Percentiles rank a stretch among this genome's conserved stretches.
These are phyloP conservation scores for Gallinago solitaria DNA, from an alignment of 2,797 vertebrate species.

Conservation along the genomic window DNA sequence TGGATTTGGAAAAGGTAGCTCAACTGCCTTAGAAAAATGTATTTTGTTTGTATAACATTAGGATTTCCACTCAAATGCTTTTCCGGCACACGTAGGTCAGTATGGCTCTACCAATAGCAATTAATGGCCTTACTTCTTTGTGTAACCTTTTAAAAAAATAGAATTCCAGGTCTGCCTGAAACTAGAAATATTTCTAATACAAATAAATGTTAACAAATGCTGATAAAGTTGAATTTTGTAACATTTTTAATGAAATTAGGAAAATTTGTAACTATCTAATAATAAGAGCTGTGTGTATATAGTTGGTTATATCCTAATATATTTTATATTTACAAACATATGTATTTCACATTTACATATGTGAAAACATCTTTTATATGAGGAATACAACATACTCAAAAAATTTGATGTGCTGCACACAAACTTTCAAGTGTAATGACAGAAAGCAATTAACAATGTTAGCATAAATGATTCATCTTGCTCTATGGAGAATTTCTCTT, in stretches of 20 bases:
- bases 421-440: not conserved
- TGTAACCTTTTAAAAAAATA: not conserved
- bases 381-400: not conserved
- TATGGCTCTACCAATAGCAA: not conserved
- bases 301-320: not conserved
- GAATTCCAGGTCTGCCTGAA: not conserved
- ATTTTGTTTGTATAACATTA: not conserved
- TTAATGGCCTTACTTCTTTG: not conserved
- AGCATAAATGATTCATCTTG: conserved; percentile 29
- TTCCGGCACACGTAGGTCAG: not conserved
- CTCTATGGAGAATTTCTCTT: not conserved
- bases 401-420: not conserved
- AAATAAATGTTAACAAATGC: not conserved
- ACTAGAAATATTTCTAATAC: not conserved
- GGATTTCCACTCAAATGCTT: not conserved
- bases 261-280: not conserved
- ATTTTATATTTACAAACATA: not conserved
- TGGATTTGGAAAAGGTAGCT: not conserved
- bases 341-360: not conserved
- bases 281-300: not conserved
- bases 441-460: not conserved
- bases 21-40: not conserved
- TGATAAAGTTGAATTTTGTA: not conserved
- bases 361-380: not conserved
- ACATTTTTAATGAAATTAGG: not conserved